A percentile compares a stretch with the other conserved stretches of the same genome.
Evolutionary conservation across 2,888 invertebrate species (phyloP).

Genomic region (Cantharis flavilabris): DNA sequence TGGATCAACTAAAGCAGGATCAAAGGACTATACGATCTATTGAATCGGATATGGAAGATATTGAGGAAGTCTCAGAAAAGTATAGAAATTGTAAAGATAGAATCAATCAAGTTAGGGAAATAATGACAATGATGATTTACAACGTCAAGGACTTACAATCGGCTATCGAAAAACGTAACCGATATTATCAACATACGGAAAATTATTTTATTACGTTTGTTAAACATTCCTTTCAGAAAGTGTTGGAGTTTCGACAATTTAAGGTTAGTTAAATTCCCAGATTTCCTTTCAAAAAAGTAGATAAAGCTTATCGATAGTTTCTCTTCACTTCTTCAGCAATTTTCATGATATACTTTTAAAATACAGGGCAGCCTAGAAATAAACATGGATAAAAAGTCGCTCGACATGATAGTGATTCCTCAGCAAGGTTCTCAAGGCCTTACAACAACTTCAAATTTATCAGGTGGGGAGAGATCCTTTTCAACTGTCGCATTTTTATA

Average conservation of each 20-base stretch:
- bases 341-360: conserved; percentile 7
- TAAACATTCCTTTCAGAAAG: conserved; percentile 58
- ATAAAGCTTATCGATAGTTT: no score
- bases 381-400: conserved; percentile 55
- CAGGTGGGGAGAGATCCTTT: conserved; percentile 95
- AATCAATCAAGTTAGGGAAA: conserved; percentile 41
- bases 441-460: conserved; percentile 71
- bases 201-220: conserved; percentile 52
- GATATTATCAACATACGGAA: conserved; percentile 51
- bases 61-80: conserved; percentile 42
- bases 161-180: conserved; percentile 47
- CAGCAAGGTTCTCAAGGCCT: conserved; percentile 58
- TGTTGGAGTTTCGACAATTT: conserved; percentile 62
- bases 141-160: conserved; percentile 40
- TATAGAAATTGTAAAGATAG: conserved; percentile 48
- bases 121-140: conserved; percentile 41
- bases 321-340: no score
- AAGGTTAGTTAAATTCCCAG: conserved; percentile 50
- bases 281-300: no score
- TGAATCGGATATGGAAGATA: conserved; percentile 49
- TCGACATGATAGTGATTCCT: conserved; percentile 62
- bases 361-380: conserved; percentile 63
- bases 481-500: conserved; percentile 94
- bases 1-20: conserved; percentile 55
- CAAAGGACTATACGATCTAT: conserved; percentile 55